A percentile compares a stretch with the other conserved stretches of the same genome.
Evolutionary conservation across 2,797 vertebrate genomes (phyloP).

Genomic region (Percopsis omiscomaycus): DNA sequence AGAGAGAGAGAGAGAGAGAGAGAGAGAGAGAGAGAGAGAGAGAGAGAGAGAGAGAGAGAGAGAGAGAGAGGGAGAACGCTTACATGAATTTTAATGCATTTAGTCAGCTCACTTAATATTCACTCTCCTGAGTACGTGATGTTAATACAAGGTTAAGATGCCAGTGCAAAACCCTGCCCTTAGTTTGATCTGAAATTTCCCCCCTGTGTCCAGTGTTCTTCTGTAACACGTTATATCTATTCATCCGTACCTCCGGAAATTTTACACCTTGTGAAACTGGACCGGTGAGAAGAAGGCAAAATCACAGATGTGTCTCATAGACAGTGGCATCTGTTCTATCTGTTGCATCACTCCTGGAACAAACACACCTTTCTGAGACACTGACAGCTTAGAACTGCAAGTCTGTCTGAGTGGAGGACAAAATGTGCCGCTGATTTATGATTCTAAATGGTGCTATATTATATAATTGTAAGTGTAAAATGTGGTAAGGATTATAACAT

Average conservation of each 20-base stretch:
- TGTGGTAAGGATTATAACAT: too few relatives aligned
- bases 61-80: slow-evolving; percentile 6
- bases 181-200: neutral
- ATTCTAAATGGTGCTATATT: too few relatives aligned
- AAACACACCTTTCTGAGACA: slow-evolving; percentile 34
- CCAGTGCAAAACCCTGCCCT: neutral
- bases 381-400: slow-evolving; percentile 31
- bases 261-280: slow-evolving; percentile 7
- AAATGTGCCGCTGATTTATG: neutral
- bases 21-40: slow-evolving; percentile 1
- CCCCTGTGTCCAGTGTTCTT: neutral
- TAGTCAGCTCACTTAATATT: slow-evolving; percentile 37
- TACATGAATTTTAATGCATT: slow-evolving; percentile 52
- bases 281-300: slow-evolving; percentile 6
- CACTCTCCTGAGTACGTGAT: slow-evolving; percentile 18
- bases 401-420: slow-evolving; percentile 10
- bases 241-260: slow-evolving; percentile 1
- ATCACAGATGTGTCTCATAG: slow-evolving; percentile 33
- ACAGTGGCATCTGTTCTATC: slow-evolving; percentile 49
- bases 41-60: too few relatives aligned
- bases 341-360: slow-evolving; percentile 40
- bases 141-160: slow-evolving; percentile 24
- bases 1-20: neutral
- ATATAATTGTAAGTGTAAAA: too few relatives aligned
- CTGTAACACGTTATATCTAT: neutral